These are phyloP conservation scores for Hyles vespertilio DNA, from an alignment of 1,140 invertebrate genomes.

Conservation along the genomic window DNA sequence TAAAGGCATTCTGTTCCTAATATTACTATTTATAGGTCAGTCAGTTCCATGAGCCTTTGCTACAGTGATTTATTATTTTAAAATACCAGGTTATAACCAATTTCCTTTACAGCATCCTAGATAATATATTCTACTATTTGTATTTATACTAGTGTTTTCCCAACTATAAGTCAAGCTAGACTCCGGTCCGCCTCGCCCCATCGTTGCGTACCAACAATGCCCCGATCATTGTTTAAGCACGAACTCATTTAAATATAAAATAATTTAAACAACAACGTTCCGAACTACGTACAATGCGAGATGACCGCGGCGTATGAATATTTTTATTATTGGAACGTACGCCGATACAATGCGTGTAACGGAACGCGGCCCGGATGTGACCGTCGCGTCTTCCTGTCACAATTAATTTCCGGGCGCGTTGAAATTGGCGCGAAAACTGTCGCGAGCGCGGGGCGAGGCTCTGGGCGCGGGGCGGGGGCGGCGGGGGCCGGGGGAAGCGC, in stretches of 20 bases:
- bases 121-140: no score
- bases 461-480: conserved; percentile 17
- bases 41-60: no score
- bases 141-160: no score
- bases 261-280: no score
- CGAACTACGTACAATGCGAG: not conserved
- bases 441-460: conserved; percentile 45
- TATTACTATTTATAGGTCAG: no score
- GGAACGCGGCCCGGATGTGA: conserved; percentile 66
- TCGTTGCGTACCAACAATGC: no score
- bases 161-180: no score
- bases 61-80: no score
- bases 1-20: no score
- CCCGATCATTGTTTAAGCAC: not conserved
- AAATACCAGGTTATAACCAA: no score
- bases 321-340: conserved; percentile 11
- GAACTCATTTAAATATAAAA: not conserved
- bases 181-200: no score
- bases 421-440: conserved; percentile 75
- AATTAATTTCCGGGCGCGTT: conserved; percentile 74
- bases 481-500: conserved; percentile 18
- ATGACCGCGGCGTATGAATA: conserved; percentile 5
- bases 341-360: conserved; percentile 53
- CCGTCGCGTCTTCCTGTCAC: conserved; percentile 73
- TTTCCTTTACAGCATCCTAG: no score